Conservation (phyloP, 2,797 vertebrate genomes). For the Syndactyla subalaris region DNA sequence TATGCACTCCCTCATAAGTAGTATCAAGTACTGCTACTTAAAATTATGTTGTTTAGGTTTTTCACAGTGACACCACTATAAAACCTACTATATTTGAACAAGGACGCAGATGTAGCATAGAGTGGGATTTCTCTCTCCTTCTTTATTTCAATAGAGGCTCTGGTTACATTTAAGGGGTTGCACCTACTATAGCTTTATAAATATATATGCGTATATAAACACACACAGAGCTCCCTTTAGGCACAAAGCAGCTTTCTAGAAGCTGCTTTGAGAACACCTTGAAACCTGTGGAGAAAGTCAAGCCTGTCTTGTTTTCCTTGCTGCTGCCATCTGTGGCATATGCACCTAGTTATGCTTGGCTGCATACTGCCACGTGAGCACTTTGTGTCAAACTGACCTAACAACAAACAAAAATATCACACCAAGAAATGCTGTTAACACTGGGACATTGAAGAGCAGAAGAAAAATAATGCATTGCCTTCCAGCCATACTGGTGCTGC, state of each 20-base stretch:
- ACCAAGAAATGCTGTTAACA: constrained; percentile 19
- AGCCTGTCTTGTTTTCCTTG: constrained; percentile 11
- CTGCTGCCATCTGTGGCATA: constrained; percentile 14
- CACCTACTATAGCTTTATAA: neutral
- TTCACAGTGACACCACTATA: neutral
- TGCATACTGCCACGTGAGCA: neutral
- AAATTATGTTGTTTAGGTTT: neutral
- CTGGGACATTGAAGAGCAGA: neutral
- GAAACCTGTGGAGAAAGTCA: constrained; percentile 32
- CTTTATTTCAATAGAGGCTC: neutral
- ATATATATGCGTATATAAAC: neutral
- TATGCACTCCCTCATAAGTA: neutral
- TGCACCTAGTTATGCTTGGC: constrained; percentile 23
- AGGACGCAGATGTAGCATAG: neutral
- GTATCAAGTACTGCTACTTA: neutral
- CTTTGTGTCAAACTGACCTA: constrained; percentile 55
- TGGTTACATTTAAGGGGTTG: neutral
- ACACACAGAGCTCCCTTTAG: neutral
- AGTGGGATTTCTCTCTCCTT: neutral
- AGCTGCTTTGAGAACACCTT: constrained; percentile 9
- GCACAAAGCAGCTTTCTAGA: neutral
- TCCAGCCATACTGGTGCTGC: neutral
- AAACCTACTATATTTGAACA: neutral
- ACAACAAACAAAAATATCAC: constrained; percentile 31
- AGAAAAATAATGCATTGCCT: neutral